Base-by-base conservation (phyloP, 1,140 invertebrate genomes). In the Manduca sexta region DNA sequence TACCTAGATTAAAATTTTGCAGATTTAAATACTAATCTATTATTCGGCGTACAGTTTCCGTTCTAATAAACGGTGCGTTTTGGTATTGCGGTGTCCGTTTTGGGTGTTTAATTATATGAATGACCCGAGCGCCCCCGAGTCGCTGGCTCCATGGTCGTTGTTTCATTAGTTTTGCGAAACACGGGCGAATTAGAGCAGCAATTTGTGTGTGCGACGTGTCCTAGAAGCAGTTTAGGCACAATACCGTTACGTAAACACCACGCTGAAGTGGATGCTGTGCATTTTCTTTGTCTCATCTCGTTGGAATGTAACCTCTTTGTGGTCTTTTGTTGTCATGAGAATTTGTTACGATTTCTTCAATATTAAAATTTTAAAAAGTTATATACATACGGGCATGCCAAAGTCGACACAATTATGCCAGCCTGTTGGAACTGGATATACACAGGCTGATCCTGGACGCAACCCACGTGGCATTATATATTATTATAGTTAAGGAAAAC, bases 161-260 rank as follows among this genome's bases (percentile, higher is more conserved):
- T 74, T 74, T 68, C 70, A 66, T 74, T 71, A 67, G 60, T 56
- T 74, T 82, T 81, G 60, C 75, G 75, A 78, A 77, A 84, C 53
- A 21, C 49, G 42, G 61, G 70, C 61, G 75, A 81, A 81, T 78
- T 80, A 71, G 80, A 80, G 77, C 77, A 74, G 72, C 65, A 74
- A 79, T 78, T 76, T 75, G 69, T 69, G 67, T 69, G 63, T 70
- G 67, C 64, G 70, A 74, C 70, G 66, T 77, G 74, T 75, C 76
- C 73, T 59, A 68, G 56, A 42, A 62, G 59, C 38, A 61, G 43
- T 35, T 67, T 68, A 61, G 59, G 69, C 52, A 76, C 72, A 80
- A 72, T 72, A 59, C 37, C 30, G 33, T 74, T 73, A 64, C 69
- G 60, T 64, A 60, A 60, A 45, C 21, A 5, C 21, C 21, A 26